These are phyloP conservation scores for Hylaeus anthracinus DNA, from an alignment of 1,140 invertebrate genomes.

Conservation along the genomic window DNA sequence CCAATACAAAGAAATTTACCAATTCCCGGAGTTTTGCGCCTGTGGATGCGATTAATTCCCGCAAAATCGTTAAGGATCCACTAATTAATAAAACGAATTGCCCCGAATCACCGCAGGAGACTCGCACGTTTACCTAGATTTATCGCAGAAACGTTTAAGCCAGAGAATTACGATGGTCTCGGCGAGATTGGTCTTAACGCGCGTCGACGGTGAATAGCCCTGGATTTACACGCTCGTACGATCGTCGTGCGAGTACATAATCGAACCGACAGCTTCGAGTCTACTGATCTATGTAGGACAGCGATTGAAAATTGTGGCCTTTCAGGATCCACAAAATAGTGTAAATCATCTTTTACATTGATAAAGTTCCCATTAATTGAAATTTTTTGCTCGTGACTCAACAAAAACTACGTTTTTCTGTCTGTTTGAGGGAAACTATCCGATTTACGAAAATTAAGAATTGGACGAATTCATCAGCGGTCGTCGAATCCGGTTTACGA, in stretches of 20 bases:
- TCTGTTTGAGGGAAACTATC: conserved; percentile 10
- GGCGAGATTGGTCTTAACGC: conserved; percentile 38
- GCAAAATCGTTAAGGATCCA: not conserved
- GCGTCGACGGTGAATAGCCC: conserved; percentile 39
- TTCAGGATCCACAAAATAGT: too few relatives aligned
- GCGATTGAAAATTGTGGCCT: too few relatives aligned
- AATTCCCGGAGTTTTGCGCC: not conserved
- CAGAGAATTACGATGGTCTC: conserved; percentile 44
- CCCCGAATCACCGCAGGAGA: not conserved
- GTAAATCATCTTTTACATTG: too few relatives aligned
- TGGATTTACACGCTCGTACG: conserved; percentile 32
- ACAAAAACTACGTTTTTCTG: not conserved
- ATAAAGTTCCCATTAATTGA: too few relatives aligned
- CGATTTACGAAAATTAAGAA: conserved; percentile 10
- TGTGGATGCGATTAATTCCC: not conserved
- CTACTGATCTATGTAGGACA: not conserved
- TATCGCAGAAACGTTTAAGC: conserved; percentile 55
- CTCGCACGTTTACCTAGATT: conserved; percentile 32
- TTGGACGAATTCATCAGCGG: conserved; percentile 10
- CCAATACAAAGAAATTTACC: not conserved
- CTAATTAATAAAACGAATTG: conserved; percentile 55
- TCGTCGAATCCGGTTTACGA: not conserved
- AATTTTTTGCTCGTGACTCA: too few relatives aligned
- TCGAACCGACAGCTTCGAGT: not conserved
- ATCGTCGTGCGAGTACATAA: not conserved